phyloP scores from a whole-genome alignment of 2,113 vertebrate species.

The Mirza zaza region DNA sequence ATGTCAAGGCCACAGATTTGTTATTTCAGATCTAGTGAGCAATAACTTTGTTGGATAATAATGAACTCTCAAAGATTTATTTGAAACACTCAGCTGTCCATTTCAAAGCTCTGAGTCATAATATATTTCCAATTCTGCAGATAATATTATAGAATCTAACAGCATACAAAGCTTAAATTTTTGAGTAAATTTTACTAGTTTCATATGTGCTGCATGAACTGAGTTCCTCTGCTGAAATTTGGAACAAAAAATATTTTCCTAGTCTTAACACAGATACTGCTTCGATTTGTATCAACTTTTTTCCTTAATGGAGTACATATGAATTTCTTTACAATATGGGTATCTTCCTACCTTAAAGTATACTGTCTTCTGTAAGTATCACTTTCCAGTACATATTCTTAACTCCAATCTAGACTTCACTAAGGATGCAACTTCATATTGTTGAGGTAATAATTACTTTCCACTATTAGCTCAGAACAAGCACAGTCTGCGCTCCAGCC shows the following conservation, averaged over 20 bases:
- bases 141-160: neutral
- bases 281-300: neutral
- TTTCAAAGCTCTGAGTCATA: constrained; percentile 38
- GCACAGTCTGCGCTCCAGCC: neutral
- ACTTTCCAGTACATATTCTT: neutral
- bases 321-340: neutral
- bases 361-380: neutral
- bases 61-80: constrained; percentile 59
- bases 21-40: constrained; percentile 74
- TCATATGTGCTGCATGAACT: neutral
- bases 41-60: constrained; percentile 67
- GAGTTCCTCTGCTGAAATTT: neutral
- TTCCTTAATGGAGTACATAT: neutral
- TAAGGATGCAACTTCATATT: neutral
- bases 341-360: neutral
- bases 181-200: neutral
- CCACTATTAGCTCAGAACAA: neutral
- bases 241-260: neutral
- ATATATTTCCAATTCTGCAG: neutral
- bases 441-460: neutral
- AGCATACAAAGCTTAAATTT: neutral
- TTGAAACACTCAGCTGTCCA: neutral
- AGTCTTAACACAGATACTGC: neutral
- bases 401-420: neutral
- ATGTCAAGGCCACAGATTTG: constrained; percentile 75